Percentiles rank a stretch among this genome's conserved stretches.
Evolutionary conservation across 2,797 vertebrate genomes (phyloP).

Genomic region (Brotula barbata): DNA sequence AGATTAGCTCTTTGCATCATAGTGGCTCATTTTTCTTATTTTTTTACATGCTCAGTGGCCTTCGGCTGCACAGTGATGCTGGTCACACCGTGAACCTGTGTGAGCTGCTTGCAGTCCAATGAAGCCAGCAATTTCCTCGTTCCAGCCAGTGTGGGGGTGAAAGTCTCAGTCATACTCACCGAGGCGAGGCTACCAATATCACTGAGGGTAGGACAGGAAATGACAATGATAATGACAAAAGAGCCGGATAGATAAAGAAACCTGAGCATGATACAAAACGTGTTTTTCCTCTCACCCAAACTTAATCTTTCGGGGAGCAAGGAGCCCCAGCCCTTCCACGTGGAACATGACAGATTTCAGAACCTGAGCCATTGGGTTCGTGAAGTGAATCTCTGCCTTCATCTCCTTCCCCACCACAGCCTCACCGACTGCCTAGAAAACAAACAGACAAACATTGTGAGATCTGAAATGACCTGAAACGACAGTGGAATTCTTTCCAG

Average conservation of each 20-base stretch:
- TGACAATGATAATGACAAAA: conserved; percentile 50
- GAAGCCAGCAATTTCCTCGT: conserved; percentile 85
- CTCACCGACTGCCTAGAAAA: conserved; percentile 70
- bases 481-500: not conserved
- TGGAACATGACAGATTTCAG: conserved; percentile 82
- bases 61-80: conserved; percentile 71
- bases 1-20: no score
- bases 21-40: not conserved
- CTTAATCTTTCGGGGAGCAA: conserved; percentile 66
- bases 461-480: not conserved
- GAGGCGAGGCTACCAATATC: conserved; percentile 72
- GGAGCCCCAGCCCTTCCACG: conserved; percentile 86
- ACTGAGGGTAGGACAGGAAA: conserved; percentile 68
- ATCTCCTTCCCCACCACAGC: conserved; percentile 77
- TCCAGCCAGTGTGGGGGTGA: conserved; percentile 82
- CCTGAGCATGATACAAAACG: not conserved
- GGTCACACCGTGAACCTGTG: conserved; percentile 85
- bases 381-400: conserved; percentile 84
- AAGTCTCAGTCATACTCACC: conserved; percentile 78
- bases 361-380: conserved; percentile 82
- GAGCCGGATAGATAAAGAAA: conserved; percentile 10
- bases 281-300: conserved; percentile 56
- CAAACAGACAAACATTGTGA: conserved; percentile 7
- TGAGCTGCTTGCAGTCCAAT: conserved; percentile 86
- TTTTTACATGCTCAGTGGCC: no score